Base-by-base conservation (phyloP, 2,888 invertebrate genomes). In the Biston betularia region DNA sequence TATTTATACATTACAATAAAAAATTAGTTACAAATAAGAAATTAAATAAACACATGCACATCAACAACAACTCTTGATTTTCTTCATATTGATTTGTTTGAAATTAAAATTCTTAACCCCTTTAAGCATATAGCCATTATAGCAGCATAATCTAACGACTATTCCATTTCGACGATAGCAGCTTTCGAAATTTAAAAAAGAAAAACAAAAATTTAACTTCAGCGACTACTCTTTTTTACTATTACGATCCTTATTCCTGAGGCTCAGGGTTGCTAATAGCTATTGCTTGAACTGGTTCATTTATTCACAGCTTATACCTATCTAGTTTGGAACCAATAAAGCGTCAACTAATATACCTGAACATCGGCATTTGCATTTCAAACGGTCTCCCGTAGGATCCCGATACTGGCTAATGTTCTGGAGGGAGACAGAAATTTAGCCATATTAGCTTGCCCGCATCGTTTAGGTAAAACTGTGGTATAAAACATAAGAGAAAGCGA, bases 311-410 rank as follows among this genome's bases (percentile, higher is more conserved):
- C 64, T 72, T 71, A 73, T 73, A 75, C 70, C 72, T 71, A 71
- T 68, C 71, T 68, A 65, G 74, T 79, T 74, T 74, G 79, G 81
- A 86, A 83, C 87, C 88, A 89, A 91, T 91, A 90, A 87, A 86
- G 82, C 88, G 82, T 83, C 84, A 84, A 85, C 82, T 88, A 89
- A 87, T 87, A 88, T 82, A 87, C 86, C 84, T 85, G 80, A 82
- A 82, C 81, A 86, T 83, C 84, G 78, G 80, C 86, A 91, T 92
- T 92, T 88, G 89, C 91, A 92, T 92, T 85, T 88, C 90, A 87
- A 87, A 87, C 84, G 84, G 69, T 72, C 73, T 81, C 82, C 81
- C 81, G 68, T 68, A 77, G 80, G 83, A 78, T 68, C 56, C 68
- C 73, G 76, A 76, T 74, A 79, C 75, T 68, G 71, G 73, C 70